Base-by-base conservation (phyloP, 2,797 vertebrate species). In the Spinus pinus region DNA sequence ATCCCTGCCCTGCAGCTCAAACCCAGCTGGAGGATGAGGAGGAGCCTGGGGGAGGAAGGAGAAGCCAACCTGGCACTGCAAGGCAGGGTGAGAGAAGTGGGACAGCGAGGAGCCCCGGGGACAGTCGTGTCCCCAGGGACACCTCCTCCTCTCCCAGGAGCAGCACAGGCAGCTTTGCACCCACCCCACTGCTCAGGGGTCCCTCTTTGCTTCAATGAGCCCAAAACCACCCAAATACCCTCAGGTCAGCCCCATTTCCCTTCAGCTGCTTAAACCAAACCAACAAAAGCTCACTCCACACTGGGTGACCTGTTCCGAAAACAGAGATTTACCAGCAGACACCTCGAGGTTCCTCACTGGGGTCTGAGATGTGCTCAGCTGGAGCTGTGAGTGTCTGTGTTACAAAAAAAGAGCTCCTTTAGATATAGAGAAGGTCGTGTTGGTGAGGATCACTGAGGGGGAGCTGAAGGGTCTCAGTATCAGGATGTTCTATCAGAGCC, bases 31-130 rank as follows among this genome's bases (percentile, higher is more conserved):
- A 49, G 60, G 42, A 28, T 0, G 10, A 12, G 12, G n/a, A 56
- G 28, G n/a, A 31, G 24, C 8, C 3, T 41, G 47, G 21, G 39
- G 67, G 15, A 41, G 24, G 2, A 2, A 20, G 57, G 14, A 56
- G 35, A 9, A 20, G 18, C 11, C 42, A 53, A 0, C 1, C 21
- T 24, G 70, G 33, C 20, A 24, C 49, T 30, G 41, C 19, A 33
- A 10, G 3, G 27, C 21, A 46, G 30, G 50, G 33, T 6, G 0
- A n/a, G 41, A 46, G 51, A 5, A 22, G 23, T 1, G 66, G 41
- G 54, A 12, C 19, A 14, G 1, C 0, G 13, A 37, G 35, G 19
- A 83, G 31, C 14, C 6, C 0, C 2, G 3, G 3, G 41, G 53
- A 42, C 2, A 50, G 4, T 0, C 0, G 0, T 1, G 5, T 0